Base-by-base conservation (phyloP, 2,888 invertebrate genomes). In the Drosophila borborema region DNA sequence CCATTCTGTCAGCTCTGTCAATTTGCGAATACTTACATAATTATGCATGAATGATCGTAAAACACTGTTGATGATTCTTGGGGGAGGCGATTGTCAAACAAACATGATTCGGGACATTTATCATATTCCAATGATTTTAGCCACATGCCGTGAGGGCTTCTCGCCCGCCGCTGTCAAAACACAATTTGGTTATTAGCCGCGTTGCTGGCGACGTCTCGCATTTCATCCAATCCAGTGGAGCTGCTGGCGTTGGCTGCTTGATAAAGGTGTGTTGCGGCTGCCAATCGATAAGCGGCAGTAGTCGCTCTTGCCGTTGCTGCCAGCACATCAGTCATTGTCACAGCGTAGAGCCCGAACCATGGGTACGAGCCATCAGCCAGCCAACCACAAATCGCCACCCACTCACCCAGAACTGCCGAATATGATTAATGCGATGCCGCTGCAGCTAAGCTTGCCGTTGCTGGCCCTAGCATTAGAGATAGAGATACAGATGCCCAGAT, bases 251-350 rank as follows among this genome's bases (percentile, higher is more conserved):
- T 66, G 41, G 54, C 51, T 72, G 73, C 77, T 70, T 72, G 88
- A 89, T 81, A 89, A 88, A 91, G 91, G 90, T 91, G 90, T 90
- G 91, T 89, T 86, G 86, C 81, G 81, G 56, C 80, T 82, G 75
- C 82, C 89, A 86, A 84, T 88, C 86, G 91, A 91, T 91, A 91
- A 91, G 90, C 80, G 80, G 80, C 74, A 80, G 64, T 56, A 71
- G 59, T 28, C 41, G 74, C 28, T 66, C 54, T 62, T 36, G 36
- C 36, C 36, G 36, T 63, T 65, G 65, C 64, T 78, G 66, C 59
- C 67, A 72, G 86, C 91, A 86, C 91, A 92, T 92, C 92, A 91
- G 91, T 92, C 92, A 92, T 88, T 92, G 92, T 92, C 92, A 92
- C 45, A 9, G 74, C 56, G 38, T 59, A 63, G 62, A 77, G 76